Evolutionary conservation across 2,797 vertebrate species (phyloP).

Genomic region (Cryptoprocta ferox): DNA sequence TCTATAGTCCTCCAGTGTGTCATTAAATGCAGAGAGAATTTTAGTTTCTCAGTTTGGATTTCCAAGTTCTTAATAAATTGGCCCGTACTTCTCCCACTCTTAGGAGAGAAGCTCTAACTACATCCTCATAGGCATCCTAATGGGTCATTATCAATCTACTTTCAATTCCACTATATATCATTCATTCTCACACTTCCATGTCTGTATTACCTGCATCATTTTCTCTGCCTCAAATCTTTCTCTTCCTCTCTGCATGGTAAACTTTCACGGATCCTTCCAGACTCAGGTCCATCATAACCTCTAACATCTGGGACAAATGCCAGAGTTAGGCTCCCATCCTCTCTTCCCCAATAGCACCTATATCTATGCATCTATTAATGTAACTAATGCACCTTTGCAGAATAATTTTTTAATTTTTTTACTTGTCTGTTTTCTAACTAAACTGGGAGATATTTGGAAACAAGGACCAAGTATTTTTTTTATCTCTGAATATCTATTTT

Average conservation of each 20-base stretch:
- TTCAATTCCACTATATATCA: background rate
- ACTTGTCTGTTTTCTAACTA: background rate
- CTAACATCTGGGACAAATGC: background rate
- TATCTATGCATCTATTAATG: background rate
- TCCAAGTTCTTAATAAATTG: background rate
- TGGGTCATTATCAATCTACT: background rate
- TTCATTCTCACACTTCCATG: background rate
- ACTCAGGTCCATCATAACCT: background rate
- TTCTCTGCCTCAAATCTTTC: background rate
- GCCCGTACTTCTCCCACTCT: background rate
- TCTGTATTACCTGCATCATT: background rate
- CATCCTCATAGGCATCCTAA: background rate
- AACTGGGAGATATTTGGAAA: background rate
- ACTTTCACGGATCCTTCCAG: background rate
- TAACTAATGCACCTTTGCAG: background rate
- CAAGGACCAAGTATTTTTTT: background rate
- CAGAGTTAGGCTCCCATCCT: background rate
- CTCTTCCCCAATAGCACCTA: background rate
- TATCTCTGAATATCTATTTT: background rate
- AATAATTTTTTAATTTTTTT: background rate
- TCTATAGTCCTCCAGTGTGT: background rate
- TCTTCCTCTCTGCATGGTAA: background rate
- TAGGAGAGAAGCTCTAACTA: background rate
- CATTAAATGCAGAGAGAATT: background rate
- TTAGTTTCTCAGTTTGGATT: background rate